Evolutionary conservation across 2,888 invertebrate species (phyloP).

Genomic region (Callyntrura guangdongensis): DNA sequence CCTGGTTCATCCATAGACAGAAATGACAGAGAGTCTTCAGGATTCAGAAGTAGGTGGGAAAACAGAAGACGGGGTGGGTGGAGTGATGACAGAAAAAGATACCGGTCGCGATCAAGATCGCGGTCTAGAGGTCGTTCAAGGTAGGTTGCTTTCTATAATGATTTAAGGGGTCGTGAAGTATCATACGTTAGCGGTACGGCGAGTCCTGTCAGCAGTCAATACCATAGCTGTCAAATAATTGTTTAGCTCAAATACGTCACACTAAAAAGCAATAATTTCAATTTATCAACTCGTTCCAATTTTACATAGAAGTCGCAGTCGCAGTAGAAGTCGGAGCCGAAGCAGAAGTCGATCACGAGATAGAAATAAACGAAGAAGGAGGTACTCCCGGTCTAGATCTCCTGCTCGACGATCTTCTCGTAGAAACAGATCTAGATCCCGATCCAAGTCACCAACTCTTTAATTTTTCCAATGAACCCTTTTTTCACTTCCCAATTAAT

Average conservation of each 20-base stretch:
- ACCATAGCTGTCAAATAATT: too few relatives aligned
- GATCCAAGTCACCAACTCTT: constrained; percentile 69
- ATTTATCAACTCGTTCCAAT: too few relatives aligned
- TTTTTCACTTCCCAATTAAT: not conserved
- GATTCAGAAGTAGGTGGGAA: constrained; percentile 42
- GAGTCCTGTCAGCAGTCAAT: too few relatives aligned
- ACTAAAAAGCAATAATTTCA: too few relatives aligned
- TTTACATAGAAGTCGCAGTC: constrained; percentile 67
- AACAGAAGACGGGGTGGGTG: constrained; percentile 43
- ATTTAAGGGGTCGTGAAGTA: too few relatives aligned
- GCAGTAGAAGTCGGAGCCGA: constrained; percentile 67
- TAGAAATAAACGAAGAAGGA: constrained; percentile 69
- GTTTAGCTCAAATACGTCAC: too few relatives aligned
- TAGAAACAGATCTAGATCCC: constrained; percentile 68
- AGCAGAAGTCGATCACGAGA: constrained; percentile 75
- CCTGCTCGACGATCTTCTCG: constrained; percentile 57
- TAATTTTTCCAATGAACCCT: not conserved
- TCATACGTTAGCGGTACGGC: too few relatives aligned
- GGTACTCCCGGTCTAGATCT: constrained; percentile 76
- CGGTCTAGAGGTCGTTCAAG: constrained; percentile 71
- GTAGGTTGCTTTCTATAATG: too few relatives aligned
- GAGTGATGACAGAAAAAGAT: constrained; percentile 63
- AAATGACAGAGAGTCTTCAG: not conserved
- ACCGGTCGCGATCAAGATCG: constrained; percentile 74
- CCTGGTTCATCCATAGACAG: not conserved